These are phyloP conservation scores for Beaufortia kweichowensis DNA, from an alignment of 2,113 vertebrate genomes.

Conservation along the genomic window DNA sequence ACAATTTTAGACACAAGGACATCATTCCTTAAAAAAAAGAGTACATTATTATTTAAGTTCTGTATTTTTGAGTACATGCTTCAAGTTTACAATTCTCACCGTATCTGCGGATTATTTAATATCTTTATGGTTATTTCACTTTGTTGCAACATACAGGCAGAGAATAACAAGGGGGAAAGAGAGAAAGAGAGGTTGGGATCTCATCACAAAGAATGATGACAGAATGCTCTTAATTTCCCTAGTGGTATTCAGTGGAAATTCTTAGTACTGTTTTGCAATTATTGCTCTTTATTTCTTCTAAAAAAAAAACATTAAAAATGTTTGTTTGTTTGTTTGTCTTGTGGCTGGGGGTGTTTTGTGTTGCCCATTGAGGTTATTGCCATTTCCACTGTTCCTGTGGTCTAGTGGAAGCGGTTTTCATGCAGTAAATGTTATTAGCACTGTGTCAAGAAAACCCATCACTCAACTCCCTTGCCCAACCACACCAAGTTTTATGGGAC, in stretches of 20 bases:
- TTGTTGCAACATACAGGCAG: constrained; percentile 17
- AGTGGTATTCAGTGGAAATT: constrained; percentile 56
- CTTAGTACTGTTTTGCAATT: constrained; percentile 59
- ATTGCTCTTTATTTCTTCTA: constrained; percentile 57
- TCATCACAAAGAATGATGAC: constrained; percentile 49
- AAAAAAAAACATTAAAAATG: constrained; percentile 50
- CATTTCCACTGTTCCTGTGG: constrained; percentile 8
- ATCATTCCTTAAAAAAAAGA: no score
- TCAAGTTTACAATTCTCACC: background rate
- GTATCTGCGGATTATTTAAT: background rate
- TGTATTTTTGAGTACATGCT: background rate
- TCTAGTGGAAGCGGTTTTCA: constrained; percentile 53
- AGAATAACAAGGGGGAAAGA: constrained; percentile 19
- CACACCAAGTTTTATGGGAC: constrained; percentile 3
- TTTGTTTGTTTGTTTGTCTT: constrained; percentile 66
- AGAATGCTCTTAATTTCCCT: constrained; percentile 60
- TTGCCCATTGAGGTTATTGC: constrained; percentile 27
- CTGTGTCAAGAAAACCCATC: constrained; percentile 51
- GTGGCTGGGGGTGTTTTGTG: constrained; percentile 28
- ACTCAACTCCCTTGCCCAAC: constrained; percentile 41
- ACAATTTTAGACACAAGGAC: no score
- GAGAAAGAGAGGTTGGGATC: constrained; percentile 10
- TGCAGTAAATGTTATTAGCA: constrained; percentile 56
- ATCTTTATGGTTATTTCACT: background rate
- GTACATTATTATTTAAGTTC: no score